Conservation (phyloP, 1,140 invertebrate species). For the Oscheius sp. region DNA sequence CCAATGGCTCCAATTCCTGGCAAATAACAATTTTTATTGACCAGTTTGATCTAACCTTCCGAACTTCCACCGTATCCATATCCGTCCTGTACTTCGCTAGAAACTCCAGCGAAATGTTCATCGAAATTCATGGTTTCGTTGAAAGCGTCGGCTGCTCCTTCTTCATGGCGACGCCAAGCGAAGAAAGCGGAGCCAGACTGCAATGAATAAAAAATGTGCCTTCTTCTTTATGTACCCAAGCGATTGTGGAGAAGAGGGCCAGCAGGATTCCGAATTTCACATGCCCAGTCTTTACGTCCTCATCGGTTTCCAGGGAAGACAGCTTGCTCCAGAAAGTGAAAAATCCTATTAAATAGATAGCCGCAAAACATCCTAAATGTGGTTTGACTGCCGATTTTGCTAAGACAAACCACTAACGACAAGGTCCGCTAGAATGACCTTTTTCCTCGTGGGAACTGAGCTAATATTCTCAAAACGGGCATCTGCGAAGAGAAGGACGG, state of each 20-base stretch:
- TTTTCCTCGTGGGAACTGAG: conserved; percentile 22
- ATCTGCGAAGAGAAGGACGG: conserved; percentile 2
- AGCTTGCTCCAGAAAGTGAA: conserved; percentile 32
- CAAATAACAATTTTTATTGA: background rate
- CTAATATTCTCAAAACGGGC: conserved; percentile 25
- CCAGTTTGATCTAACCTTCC: background rate
- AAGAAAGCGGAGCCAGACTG: conserved; percentile 26
- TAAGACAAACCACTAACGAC: conserved; percentile 21
- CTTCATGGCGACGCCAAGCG: conserved; percentile 23
- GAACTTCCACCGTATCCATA: conserved; percentile 28
- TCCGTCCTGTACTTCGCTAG: conserved; percentile 24
- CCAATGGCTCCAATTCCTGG: background rate
- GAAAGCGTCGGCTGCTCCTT: conserved; percentile 13
- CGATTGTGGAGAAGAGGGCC: conserved; percentile 11
- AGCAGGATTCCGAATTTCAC: conserved; percentile 27
- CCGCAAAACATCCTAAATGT: conserved; percentile 15
- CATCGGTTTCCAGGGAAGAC: conserved; percentile 10
- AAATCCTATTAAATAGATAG: conserved; percentile 21
- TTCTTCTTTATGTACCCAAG: conserved; percentile 4
- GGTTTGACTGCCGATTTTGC: background rate
- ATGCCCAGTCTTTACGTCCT: conserved; percentile 13
- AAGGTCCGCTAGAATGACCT: conserved; percentile 18
- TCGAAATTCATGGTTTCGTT: conserved; percentile 19
- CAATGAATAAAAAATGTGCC: too few relatives aligned
- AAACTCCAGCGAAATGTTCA: conserved; percentile 17